Conservation (phyloP, 2,888 invertebrate species). For the Cantharis lateralis region DNA sequence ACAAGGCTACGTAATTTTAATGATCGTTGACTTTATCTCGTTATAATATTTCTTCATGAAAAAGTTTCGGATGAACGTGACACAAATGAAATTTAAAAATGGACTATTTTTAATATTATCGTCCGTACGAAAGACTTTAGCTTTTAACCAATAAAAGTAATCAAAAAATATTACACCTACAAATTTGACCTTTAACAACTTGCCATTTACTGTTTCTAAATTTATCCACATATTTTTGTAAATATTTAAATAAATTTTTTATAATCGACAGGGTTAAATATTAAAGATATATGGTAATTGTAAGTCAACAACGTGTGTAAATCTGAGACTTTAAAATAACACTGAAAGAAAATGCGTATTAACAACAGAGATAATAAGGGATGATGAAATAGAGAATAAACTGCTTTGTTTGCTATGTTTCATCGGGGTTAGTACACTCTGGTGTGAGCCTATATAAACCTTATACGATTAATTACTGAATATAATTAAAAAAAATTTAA, state of each 20-base stretch:
- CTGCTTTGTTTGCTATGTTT: neutral
- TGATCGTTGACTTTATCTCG: neutral
- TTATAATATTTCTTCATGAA: neutral
- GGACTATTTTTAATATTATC: neutral
- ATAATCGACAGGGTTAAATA: neutral
- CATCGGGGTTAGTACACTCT: neutral
- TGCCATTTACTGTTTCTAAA: neutral
- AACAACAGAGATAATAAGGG: neutral
- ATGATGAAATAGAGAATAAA: neutral
- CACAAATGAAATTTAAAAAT: neutral
- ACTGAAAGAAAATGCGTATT: neutral
- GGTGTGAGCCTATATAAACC: neutral
- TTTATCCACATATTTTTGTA: neutral
- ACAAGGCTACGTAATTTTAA: neutral
- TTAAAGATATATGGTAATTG: neutral
- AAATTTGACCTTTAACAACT: neutral
- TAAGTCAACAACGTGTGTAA: neutral
- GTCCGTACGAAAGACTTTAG: neutral
- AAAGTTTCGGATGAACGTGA: neutral
- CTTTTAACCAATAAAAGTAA: neutral
- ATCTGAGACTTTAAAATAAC: neutral
- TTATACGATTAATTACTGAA: neutral
- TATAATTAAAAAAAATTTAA: neutral
- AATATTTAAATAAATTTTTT: neutral
- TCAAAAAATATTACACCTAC: neutral